Evolutionary conservation across 2,113 vertebrate species (phyloP).

Genomic region (Toxotes chatareus): DNA sequence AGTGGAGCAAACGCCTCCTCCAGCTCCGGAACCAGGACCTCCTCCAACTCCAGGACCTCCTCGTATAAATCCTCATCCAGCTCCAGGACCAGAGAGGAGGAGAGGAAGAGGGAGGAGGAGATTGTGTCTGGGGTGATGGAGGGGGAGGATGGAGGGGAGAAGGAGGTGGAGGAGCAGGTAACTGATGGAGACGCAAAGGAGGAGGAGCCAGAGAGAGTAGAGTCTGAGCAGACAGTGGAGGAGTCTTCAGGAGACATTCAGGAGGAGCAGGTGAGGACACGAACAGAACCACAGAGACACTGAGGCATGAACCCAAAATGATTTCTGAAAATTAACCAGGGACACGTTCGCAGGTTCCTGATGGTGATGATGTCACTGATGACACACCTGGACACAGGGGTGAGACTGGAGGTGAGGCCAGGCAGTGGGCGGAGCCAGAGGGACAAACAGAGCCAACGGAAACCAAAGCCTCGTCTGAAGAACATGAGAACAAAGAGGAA

Average conservation of each 20-base stretch:
- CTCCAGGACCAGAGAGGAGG: conserved; percentile 64
- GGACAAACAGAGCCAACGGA: neutral
- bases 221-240: neutral
- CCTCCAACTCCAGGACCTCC: conserved; percentile 53
- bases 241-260: neutral
- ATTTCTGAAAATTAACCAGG: neutral
- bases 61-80: conserved; percentile 43
- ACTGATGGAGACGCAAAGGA: conserved; percentile 14
- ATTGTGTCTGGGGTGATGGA: conserved; percentile 66
- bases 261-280: neutral
- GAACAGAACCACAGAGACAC: neutral
- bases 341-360: conserved; percentile 25
- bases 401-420: neutral
- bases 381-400: neutral
- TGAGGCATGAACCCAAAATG: neutral
- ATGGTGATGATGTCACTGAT: neutral
- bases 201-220: conserved; percentile 26
- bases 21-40: conserved; percentile 44
- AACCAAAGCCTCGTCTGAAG: rapidly evolving
- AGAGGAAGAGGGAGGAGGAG: conserved; percentile 29
- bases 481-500: conserved; percentile 12
- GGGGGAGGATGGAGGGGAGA: conserved; percentile 46
- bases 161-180: conserved; percentile 8
- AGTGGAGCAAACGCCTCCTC: neutral
- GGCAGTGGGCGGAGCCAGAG: conserved; percentile 45